Percentiles rank a stretch among this genome's conserved stretches.
Conservation (phyloP, 2,888 invertebrate species). For the Metallyticus violacea region DNA sequence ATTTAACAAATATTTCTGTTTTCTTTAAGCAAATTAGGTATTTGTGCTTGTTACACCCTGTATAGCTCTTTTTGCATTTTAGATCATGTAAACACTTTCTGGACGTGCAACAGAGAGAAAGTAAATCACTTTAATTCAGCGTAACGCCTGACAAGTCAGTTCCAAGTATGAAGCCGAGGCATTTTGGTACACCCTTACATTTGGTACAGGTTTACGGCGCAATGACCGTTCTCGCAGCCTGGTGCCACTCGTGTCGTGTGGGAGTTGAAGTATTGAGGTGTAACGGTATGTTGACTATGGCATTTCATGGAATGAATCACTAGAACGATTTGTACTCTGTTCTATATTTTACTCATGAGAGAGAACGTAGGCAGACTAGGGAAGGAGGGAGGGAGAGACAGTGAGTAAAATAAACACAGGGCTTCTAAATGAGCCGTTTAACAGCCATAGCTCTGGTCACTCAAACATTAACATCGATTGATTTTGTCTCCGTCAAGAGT, state of each 20-base stretch:
- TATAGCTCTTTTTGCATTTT: neutral
- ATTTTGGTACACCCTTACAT: too few relatives aligned
- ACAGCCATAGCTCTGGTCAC: too few relatives aligned
- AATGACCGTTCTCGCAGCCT: too few relatives aligned
- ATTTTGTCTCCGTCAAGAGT: too few relatives aligned
- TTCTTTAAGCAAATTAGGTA: neutral
- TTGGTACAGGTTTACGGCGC: too few relatives aligned
- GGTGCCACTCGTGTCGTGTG: neutral
- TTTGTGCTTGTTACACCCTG: neutral
- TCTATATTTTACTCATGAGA: neutral
- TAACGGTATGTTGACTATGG: neutral
- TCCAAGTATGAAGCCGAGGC: neutral
- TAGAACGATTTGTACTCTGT: neutral
- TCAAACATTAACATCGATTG: too few relatives aligned
- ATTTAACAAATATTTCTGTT: too few relatives aligned
- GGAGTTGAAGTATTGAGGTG: neutral
- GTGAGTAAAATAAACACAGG: too few relatives aligned
- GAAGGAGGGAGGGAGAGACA: too few relatives aligned
- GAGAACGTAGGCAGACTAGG: too few relatives aligned
- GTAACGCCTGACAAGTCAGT: neutral
- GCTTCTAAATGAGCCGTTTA: too few relatives aligned
- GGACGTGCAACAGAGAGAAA: neutral
- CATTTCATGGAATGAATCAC: neutral
- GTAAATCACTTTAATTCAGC: neutral
- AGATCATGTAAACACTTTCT: too few relatives aligned